Conservation (phyloP, 2,888 invertebrate species). For the Noctuana brunneofusca region DNA sequence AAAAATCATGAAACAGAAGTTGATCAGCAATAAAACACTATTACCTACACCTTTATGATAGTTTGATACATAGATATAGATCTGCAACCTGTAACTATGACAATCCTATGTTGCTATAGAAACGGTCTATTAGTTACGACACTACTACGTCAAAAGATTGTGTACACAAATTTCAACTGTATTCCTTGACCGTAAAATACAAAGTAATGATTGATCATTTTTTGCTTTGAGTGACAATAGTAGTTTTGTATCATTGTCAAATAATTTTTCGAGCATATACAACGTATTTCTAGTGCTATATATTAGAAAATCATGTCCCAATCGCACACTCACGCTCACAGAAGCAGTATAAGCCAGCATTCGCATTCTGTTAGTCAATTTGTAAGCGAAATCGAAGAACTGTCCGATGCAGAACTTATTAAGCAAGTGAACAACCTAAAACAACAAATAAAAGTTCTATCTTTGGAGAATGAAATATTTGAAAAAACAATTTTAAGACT, state of each 20-base stretch:
- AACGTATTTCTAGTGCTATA: slow-evolving; percentile 20
- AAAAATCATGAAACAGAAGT: no score
- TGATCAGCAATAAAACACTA: not conserved
- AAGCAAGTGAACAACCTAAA: slow-evolving; percentile 62
- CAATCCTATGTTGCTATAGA: not conserved
- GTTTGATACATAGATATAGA: no score
- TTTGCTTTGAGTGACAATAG: not conserved
- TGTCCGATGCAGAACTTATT: slow-evolving; percentile 62
- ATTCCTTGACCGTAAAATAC: not conserved
- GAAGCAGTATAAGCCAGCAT: slow-evolving; percentile 57
- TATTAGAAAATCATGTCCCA: slow-evolving; percentile 37
- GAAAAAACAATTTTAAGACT: slow-evolving; percentile 72
- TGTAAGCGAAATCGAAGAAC: slow-evolving; percentile 54
- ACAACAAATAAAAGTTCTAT: slow-evolving; percentile 56
- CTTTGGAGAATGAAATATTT: slow-evolving; percentile 78
- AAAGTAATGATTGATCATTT: not conserved
- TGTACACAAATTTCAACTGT: not conserved
- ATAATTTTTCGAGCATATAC: slow-evolving; percentile 15
- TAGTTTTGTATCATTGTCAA: slow-evolving; percentile 8
- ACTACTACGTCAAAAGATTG: not conserved
- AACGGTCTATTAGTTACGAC: slow-evolving; percentile 14
- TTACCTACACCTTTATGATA: not conserved
- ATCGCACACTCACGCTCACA: slow-evolving; percentile 45
- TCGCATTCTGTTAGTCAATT: slow-evolving; percentile 59
- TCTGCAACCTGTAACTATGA: slow-evolving; percentile 14